Evolutionary conservation across 2,797 vertebrate genomes (phyloP), one percentile per base, ranked within the genome.

Genomic region (Crypturellus tataupa): DNA sequence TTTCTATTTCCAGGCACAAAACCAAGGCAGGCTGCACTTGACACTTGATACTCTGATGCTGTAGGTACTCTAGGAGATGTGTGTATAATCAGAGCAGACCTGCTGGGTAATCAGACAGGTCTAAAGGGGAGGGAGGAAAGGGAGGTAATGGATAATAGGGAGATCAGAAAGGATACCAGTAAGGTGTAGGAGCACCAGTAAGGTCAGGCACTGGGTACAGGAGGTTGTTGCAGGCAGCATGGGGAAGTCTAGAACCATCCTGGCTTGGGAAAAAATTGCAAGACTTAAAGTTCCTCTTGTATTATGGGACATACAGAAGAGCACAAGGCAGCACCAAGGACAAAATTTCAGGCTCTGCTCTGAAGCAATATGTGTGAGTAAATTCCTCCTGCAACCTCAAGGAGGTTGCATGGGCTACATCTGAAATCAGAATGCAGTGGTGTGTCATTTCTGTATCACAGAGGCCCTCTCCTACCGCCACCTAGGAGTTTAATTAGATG

Each of bases 1-100:
- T 97, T 93, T 81, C 71, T 89, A 2, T 91, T 93, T 94, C 93
- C 91, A 94, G 95, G 89, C 87, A 95, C 46, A 81, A 83, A 87
- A 24, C 87, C 93, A 93, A 91, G 79, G 73, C 85, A 94, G 94
- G 70, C 75, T 0, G 0, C 60, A 10, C 16, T 7, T 18, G 81
- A 69, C 35, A 85, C 55, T 12, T 4, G 86, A 89, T 64, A 62
- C 6, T 24, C 69, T 4, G 4, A 80, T 40, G 44, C 47, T 31
- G 62, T 70, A 87, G 58, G 76, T 91, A 56, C 90, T 44, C 21
- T 7, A 24, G 64, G 53, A 49, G 64, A 40, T 29, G 53, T 27
- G 44, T 69, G 31, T 11, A 19, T 40, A 63, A 84, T 35, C 86
- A 84, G 64, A 55, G 20, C 55, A 83, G 80, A 76, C 33, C 80